Percentiles rank a stretch among this genome's conserved stretches.
Conservation (phyloP, 2,888 invertebrate species). For the Meiosimyza decipiens region DNA sequence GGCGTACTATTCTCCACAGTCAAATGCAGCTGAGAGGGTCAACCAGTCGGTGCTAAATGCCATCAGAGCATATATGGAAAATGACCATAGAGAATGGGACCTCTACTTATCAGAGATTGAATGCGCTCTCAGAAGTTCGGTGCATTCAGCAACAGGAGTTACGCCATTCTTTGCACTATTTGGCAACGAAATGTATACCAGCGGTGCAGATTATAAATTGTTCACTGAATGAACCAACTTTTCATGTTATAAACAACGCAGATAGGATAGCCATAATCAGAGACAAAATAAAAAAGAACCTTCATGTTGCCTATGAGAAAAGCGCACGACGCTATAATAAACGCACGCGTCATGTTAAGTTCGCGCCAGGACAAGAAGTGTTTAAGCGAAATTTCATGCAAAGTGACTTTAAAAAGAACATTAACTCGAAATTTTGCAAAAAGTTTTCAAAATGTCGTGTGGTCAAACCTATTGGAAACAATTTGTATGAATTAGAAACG, state of each 20-base stretch:
- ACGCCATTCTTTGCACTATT: constrained; percentile 1
- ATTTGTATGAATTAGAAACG: constrained; percentile 15
- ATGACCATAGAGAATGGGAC: constrained; percentile 12
- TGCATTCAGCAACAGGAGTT: background rate
- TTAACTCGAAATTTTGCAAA: constrained; percentile 8
- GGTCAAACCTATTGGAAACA: background rate
- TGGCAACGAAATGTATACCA: background rate
- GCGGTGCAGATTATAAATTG: background rate
- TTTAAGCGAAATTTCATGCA: background rate
- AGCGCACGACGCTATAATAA: background rate
- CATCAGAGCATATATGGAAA: constrained; percentile 4
- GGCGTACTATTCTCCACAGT: constrained; percentile 54
- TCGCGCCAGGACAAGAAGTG: constrained; percentile 13
- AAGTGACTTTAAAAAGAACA: constrained; percentile 10
- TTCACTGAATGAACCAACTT: background rate
- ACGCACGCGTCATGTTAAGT: background rate
- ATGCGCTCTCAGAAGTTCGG: background rate
- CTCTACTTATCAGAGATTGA: constrained; percentile 2
- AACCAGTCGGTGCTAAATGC: constrained; percentile 52
- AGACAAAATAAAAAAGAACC: background rate
- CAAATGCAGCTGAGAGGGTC: constrained; percentile 55
- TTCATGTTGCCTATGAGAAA: background rate
- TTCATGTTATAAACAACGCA: no score
- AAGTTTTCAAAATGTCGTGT: background rate
- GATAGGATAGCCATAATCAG: no score